phyloP scores from a whole-genome alignment of 2,888 invertebrate genomes.

The Stegophylla sp. region DNA sequence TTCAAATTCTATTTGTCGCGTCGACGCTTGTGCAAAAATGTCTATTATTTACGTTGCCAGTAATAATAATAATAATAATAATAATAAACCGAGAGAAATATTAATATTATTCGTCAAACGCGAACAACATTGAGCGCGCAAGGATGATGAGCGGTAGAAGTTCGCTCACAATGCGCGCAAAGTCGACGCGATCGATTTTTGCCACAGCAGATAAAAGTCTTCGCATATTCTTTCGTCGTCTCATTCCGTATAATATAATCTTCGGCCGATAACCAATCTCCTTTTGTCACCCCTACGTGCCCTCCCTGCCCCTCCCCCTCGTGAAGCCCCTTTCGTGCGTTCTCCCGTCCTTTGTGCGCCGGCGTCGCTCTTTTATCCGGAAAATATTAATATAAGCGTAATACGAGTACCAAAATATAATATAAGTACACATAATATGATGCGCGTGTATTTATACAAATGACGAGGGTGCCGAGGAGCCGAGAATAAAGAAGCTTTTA shows the following conservation, averaged over 20 bases:
- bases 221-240: not conserved
- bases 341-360: not conserved
- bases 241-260: not conserved
- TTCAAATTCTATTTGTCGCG: no score
- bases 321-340: not conserved
- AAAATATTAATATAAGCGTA: constrained; percentile 9
- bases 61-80: not conserved
- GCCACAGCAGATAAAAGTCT: constrained; percentile 9
- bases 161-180: not conserved
- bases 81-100: not conserved
- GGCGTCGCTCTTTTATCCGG: not conserved
- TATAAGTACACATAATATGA: not conserved
- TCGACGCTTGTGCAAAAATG: no score
- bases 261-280: no score
- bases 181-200: constrained; percentile 25
- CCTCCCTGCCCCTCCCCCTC: not conserved
- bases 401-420: no score
- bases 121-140: no score
- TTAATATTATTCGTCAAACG: not conserved
- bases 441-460: no score
- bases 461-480: not conserved
- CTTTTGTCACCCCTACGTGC: no score
- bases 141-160: no score
- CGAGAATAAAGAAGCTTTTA: constrained; percentile 17
- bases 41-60: no score